Conservation (phyloP, 1,140 invertebrate genomes). For the Cotesia chilonis region DNA sequence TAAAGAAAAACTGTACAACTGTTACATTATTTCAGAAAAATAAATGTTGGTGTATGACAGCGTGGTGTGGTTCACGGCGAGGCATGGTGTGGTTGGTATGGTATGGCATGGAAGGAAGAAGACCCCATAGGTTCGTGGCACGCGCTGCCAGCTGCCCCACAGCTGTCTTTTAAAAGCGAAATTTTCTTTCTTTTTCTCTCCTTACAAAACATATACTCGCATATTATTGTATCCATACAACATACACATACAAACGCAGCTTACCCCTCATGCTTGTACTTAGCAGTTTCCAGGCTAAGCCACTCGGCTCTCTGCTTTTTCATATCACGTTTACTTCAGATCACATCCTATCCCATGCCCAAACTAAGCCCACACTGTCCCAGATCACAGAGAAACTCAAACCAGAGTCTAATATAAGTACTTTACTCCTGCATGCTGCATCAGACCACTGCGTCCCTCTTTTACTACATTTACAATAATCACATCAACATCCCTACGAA, state of each 20-base stretch:
- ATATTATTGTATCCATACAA: too few relatives aligned
- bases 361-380: too few relatives aligned
- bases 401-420: too few relatives aligned
- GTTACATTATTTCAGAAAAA: neutral
- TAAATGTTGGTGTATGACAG: too few relatives aligned
- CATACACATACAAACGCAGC: slow-evolving; percentile 10
- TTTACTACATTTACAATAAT: too few relatives aligned
- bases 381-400: too few relatives aligned
- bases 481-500: too few relatives aligned
- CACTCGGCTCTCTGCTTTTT: neutral
- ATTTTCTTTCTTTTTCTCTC: slow-evolving; percentile 38
- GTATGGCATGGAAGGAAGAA: slow-evolving; percentile 45
- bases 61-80: slow-evolving; percentile 2
- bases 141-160: slow-evolving; percentile 67
- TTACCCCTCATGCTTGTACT: neutral
- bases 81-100: slow-evolving; percentile 16
- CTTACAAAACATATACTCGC: slow-evolving; percentile 18
- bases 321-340: neutral
- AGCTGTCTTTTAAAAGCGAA: slow-evolving; percentile 56
- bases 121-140: slow-evolving; percentile 66
- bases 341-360: too few relatives aligned
- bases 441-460: too few relatives aligned
- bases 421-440: too few relatives aligned
- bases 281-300: neutral
- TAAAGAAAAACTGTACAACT: slow-evolving; percentile 13